These are phyloP conservation scores for Pituophis catenifer DNA, from an alignment of 2,113 vertebrate genomes.

Conservation along the genomic window DNA sequence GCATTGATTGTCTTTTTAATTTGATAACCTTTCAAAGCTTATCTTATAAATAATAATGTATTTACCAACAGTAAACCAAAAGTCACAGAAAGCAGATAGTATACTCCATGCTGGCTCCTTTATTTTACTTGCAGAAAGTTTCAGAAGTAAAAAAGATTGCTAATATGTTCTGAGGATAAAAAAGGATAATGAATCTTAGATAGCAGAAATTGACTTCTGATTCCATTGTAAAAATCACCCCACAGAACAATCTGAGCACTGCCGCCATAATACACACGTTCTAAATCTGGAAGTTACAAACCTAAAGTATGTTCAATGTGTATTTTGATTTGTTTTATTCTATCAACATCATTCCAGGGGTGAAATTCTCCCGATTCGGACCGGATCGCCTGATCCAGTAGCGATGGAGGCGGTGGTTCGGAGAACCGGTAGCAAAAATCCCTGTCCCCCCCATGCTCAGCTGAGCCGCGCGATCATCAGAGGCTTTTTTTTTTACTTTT, in stretches of 20 bases:
- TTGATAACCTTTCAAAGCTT: conserved; percentile 21
- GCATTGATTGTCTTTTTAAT: conserved; percentile 15
- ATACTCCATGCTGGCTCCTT: neutral
- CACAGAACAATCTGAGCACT: neutral
- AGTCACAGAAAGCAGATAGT: neutral
- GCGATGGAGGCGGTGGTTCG: no score
- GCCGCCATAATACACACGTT: neutral
- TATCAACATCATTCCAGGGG: neutral
- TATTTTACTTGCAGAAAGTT: neutral
- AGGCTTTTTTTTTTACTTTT: no score
- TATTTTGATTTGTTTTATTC: neutral
- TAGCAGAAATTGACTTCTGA: neutral
- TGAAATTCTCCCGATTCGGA: no score
- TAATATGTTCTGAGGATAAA: neutral
- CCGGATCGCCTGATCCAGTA: no score
- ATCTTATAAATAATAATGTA: conserved; percentile 1
- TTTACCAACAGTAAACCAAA: neutral
- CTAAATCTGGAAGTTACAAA: neutral
- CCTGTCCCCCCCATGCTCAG: no score
- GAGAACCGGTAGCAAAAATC: no score
- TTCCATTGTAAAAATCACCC: neutral
- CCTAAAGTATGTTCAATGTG: neutral
- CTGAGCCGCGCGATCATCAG: no score
- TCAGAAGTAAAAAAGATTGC: neutral
- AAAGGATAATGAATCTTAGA: neutral